phyloP scores from a whole-genome alignment of 1,140 invertebrate species.

The Neodiprion lecontei region DNA sequence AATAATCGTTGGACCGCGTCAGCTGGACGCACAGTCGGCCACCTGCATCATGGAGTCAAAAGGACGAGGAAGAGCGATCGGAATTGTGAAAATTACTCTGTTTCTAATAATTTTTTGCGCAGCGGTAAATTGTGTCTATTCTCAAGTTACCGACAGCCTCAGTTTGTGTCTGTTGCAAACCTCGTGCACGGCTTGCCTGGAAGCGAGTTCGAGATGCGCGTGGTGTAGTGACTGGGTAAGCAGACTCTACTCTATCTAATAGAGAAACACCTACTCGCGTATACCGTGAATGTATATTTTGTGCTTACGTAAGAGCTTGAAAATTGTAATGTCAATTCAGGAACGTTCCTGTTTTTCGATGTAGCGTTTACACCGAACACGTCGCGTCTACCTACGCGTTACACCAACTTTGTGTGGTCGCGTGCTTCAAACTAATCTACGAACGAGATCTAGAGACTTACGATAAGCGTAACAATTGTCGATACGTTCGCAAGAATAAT shows the following conservation, averaged over 20 bases:
- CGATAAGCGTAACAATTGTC: too few relatives aligned
- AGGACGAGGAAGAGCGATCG: neutral
- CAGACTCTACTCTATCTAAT: neutral
- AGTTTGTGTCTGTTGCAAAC: slow-evolving; percentile 26
- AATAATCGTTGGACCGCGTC: too few relatives aligned
- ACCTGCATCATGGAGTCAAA: neutral
- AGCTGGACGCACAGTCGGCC: neutral
- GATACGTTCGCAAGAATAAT: slow-evolving; percentile 5
- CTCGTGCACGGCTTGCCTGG: slow-evolving; percentile 50
- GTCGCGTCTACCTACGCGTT: neutral
- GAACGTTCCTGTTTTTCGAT: neutral
- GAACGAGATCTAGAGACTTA: too few relatives aligned
- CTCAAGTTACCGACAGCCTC: neutral
- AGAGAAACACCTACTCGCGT: slow-evolving; percentile 11
- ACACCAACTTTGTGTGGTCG: too few relatives aligned
- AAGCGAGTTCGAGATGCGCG: slow-evolving; percentile 42
- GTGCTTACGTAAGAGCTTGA: neutral
- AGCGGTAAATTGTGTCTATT: neutral
- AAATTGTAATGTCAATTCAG: neutral
- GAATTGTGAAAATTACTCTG: neutral
- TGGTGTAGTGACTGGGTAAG: slow-evolving; percentile 59
- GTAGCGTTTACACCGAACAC: neutral
- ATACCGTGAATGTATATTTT: slow-evolving; percentile 32
- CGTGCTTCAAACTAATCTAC: too few relatives aligned
- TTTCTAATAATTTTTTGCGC: neutral